phyloP scores from a whole-genome alignment of 2,113 vertebrate species.

The Chaenogobius annularis region DNA sequence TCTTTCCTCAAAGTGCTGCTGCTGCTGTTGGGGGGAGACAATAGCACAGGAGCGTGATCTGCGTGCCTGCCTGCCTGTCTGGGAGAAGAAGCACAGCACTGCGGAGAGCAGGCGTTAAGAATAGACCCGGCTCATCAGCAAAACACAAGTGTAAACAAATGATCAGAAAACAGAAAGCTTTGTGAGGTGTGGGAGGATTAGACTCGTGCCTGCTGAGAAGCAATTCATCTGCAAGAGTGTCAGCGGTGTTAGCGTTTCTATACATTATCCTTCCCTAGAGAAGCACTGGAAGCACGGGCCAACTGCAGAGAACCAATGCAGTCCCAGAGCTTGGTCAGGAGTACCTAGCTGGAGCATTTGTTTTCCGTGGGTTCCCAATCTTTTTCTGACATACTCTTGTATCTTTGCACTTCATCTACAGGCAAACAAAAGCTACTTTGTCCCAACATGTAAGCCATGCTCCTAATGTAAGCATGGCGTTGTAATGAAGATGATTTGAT shows the following conservation, averaged over 20 bases:
- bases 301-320: background rate
- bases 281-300: background rate
- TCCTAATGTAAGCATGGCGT: too few relatives aligned
- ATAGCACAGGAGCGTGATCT: slow-evolving; percentile 21
- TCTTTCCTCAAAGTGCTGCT: background rate
- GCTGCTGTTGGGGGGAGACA: background rate
- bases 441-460: too few relatives aligned
- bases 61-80: slow-evolving; percentile 10
- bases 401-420: too few relatives aligned
- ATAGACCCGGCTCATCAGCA: background rate
- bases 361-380: too few relatives aligned
- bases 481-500: too few relatives aligned
- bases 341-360: too few relatives aligned
- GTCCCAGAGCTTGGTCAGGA: too few relatives aligned
- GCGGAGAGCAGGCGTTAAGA: background rate
- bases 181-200: background rate
- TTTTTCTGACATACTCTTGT: too few relatives aligned
- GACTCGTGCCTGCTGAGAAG: background rate
- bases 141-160: slow-evolving; percentile 2
- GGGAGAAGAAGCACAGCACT: slow-evolving; percentile 28
- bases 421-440: too few relatives aligned
- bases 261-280: background rate
- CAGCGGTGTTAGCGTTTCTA: background rate
- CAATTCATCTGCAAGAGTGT: background rate
- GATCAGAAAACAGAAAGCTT: background rate